A percentile compares a stretch with the other conserved stretches of the same genome.
Evolutionary conservation across 2,113 vertebrate genomes (phyloP).

Genomic region (Phyllostomus hastatus): DNA sequence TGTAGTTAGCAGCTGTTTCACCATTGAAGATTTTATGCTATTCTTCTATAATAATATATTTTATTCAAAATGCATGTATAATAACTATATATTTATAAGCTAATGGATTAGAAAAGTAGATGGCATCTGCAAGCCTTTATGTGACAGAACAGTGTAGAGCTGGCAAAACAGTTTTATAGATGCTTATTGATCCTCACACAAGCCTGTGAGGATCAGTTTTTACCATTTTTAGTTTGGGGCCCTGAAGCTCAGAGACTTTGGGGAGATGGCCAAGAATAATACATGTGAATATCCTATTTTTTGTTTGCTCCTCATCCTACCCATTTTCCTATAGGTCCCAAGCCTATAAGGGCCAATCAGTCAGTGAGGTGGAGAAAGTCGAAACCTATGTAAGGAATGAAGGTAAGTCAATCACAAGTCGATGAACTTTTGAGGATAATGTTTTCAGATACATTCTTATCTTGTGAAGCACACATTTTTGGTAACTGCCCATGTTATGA

Average conservation of each 20-base stretch:
- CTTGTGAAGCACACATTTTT: not conserved
- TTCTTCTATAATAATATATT: not conserved
- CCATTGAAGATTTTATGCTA: conserved; percentile 2
- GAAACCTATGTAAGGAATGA: not conserved
- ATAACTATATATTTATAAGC: not conserved
- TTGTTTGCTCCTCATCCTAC: not conserved
- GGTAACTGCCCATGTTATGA: not conserved
- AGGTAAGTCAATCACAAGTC: not conserved
- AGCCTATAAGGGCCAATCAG: not conserved
- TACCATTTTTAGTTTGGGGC: not conserved
- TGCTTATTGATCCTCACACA: conserved; percentile 24
- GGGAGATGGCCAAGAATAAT: not conserved
- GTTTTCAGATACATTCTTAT: not conserved
- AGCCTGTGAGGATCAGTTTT: not conserved
- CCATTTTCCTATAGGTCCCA: not conserved
- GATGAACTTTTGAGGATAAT: not conserved
- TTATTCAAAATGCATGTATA: conserved; percentile 23
- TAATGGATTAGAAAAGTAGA: conserved; percentile 17
- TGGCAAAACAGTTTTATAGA: conserved; percentile 29
- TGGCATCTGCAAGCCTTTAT: not conserved
- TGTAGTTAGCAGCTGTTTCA: not conserved
- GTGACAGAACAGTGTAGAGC: not conserved
- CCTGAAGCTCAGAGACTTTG: not conserved
- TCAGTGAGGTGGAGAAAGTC: not conserved
- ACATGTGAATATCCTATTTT: not conserved